A percentile compares a stretch with the other conserved stretches of the same genome.
Conservation (phyloP, 2,113 vertebrate species). For the Gavialis gangeticus region DNA sequence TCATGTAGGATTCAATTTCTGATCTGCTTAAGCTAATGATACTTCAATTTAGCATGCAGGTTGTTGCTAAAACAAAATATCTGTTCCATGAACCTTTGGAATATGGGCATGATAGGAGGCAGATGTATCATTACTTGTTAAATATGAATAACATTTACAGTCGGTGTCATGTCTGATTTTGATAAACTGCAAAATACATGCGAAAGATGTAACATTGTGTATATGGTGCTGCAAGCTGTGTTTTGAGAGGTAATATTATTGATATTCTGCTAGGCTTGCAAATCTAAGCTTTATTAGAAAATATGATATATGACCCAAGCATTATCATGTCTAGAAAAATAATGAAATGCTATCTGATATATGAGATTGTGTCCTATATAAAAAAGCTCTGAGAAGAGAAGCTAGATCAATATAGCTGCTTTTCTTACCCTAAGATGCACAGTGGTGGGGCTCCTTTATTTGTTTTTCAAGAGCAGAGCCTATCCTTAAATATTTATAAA, state of each 20-base stretch:
- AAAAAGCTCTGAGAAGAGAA: conserved; percentile 23
- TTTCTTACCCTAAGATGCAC: background rate
- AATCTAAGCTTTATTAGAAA: conserved; percentile 67
- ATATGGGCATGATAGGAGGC: conserved; percentile 27
- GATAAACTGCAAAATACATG: conserved; percentile 24
- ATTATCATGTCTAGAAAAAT: conserved; percentile 46
- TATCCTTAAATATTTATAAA: background rate
- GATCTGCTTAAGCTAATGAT: background rate
- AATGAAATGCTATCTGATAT: conserved; percentile 52
- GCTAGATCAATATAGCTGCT: background rate
- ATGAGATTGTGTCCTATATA: background rate
- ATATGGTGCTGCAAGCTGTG: conserved; percentile 3
- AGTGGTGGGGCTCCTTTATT: background rate
- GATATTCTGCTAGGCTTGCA: conserved; percentile 19
- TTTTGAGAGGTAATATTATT: conserved; percentile 30
- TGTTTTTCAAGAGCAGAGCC: background rate
- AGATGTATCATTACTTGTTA: conserved; percentile 58
- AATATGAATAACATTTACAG: conserved; percentile 54
- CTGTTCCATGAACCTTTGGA: conserved; percentile 18
- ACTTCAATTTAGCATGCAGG: background rate
- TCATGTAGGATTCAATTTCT: background rate
- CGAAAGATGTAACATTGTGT: background rate
- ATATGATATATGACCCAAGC: background rate
- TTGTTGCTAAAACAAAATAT: conserved; percentile 27
- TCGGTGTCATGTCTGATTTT: conserved; percentile 51